These are phyloP conservation scores for Ylistrum balloti DNA, from an alignment of 1,140 invertebrate genomes.

Conservation along the genomic window DNA sequence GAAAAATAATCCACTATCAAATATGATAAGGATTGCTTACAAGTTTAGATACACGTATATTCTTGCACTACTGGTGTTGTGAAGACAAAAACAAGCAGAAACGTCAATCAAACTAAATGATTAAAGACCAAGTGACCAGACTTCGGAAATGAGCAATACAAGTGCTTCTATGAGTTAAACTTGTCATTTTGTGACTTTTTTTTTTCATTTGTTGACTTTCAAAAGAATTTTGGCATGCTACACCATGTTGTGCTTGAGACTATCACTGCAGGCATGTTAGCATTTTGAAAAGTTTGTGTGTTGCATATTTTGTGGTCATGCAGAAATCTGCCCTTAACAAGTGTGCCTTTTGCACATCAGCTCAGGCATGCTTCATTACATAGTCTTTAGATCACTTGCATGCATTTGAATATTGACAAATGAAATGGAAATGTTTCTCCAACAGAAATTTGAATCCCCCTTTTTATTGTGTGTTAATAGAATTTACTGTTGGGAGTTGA, in stretches of 20 bases:
- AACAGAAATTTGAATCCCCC: neutral
- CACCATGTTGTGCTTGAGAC: neutral
- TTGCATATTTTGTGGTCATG: neutral
- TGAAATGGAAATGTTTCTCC: slow-evolving; percentile 32
- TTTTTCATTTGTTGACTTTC: slow-evolving; percentile 10
- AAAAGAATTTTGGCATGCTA: neutral
- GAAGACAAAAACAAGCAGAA: too few relatives aligned
- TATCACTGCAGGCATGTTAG: neutral
- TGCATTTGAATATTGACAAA: slow-evolving; percentile 30
- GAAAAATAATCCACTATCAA: too few relatives aligned
- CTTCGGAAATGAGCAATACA: neutral
- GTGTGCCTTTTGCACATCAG: neutral
- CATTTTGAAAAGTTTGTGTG: neutral
- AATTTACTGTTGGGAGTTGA: slow-evolving; percentile 2
- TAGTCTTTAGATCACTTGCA: neutral
- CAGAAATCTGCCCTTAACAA: neutral
- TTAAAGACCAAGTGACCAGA: neutral
- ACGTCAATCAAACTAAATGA: too few relatives aligned
- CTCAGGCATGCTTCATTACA: neutral
- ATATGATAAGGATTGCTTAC: too few relatives aligned
- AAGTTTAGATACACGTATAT: too few relatives aligned
- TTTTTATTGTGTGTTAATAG: neutral
- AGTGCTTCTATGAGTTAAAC: too few relatives aligned
- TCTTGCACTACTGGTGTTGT: too few relatives aligned
- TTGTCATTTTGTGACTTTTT: too few relatives aligned